Evolutionary conservation across 1,140 invertebrate genomes (phyloP), one percentile per base, ranked within the genome.

Genomic region (Tetragnatha versicolor): DNA sequence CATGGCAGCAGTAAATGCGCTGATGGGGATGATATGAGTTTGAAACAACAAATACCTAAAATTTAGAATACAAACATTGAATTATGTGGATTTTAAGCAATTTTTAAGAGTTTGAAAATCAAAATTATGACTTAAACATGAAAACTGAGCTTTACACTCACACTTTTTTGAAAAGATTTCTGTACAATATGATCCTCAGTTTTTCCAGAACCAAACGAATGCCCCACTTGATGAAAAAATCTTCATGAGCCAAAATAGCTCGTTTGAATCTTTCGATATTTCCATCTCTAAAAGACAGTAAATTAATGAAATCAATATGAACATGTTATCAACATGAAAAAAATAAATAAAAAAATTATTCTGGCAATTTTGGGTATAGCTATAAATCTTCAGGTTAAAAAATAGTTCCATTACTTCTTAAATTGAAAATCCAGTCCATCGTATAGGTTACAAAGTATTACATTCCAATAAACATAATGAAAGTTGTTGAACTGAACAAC

Each of bases 191-290:
- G 58, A 95, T 93, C 85, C 97, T 97, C 0, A 99, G 87, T 85
- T 98, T 98, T 84, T 99, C 97, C 7, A 99, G 91, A 84, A 99
- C 95, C 20, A 99, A 88, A 87, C 97, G 99, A 83, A 99, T 97
- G 39, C 97, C 97, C 83, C 92, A 95, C 82, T 92, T 92, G 69
- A 98, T 98, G 81, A 99, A 97, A 84, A 98, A 98, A 0, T 89
- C 86, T 86, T 98, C 95, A 83, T 98, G 91, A 51, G 90, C 89
- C 79, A 92, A 90, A 87, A 99, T 92, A 0, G 96, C 93, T 82
- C 90, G 88, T 84, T 96, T 94, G 49, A 99, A 92, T 78, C 90
- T 89, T 68, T 90, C 87, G 0, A 99, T 86, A 83, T 98, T 94
- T 20, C 98, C 98, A 83, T 93, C 91, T 70, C 88, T 89, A 81